Conservation (phyloP, 2,888 invertebrate genomes). For the Cheiracanthium punctorium region DNA sequence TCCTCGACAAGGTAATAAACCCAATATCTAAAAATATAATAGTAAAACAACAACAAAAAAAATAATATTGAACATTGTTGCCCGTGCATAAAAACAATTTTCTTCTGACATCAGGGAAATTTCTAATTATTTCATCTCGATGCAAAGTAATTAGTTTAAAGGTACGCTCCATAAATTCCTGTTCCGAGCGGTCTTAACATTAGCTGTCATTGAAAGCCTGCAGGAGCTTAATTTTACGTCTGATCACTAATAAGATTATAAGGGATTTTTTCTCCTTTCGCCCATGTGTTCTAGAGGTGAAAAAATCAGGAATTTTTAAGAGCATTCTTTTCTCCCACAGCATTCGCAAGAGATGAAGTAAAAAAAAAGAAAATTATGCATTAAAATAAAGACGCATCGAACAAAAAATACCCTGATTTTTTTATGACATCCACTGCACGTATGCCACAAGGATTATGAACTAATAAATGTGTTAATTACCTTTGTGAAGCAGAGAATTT, state of each 20-base stretch:
- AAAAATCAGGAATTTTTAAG: not conserved
- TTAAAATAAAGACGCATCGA: not conserved
- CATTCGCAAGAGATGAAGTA: not conserved
- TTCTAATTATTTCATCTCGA: constrained; percentile 67
- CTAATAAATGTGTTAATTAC: too few species aligned
- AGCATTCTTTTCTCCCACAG: not conserved
- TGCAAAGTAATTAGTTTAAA: constrained; percentile 61
- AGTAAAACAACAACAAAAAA: too few species aligned
- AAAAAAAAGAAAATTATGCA: not conserved
- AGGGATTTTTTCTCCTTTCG: not conserved
- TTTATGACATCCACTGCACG: too few species aligned
- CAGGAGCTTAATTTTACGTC: not conserved
- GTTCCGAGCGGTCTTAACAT: not conserved
- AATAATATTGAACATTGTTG: too few species aligned
- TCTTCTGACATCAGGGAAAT: constrained; percentile 43
- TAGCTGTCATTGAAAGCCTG: not conserved
- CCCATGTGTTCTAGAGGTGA: not conserved
- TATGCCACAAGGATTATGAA: too few species aligned
- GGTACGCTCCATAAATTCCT: constrained; percentile 62
- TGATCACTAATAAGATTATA: not conserved
- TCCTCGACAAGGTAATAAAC: too few species aligned
- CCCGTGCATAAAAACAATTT: constrained; percentile 45
- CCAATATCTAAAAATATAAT: too few species aligned
- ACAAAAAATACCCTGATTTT: too few species aligned
- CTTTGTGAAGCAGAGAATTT: too few species aligned